Evolutionary conservation across 2,797 vertebrate species (phyloP).

Genomic region (Hyperoplus immaculatus): DNA sequence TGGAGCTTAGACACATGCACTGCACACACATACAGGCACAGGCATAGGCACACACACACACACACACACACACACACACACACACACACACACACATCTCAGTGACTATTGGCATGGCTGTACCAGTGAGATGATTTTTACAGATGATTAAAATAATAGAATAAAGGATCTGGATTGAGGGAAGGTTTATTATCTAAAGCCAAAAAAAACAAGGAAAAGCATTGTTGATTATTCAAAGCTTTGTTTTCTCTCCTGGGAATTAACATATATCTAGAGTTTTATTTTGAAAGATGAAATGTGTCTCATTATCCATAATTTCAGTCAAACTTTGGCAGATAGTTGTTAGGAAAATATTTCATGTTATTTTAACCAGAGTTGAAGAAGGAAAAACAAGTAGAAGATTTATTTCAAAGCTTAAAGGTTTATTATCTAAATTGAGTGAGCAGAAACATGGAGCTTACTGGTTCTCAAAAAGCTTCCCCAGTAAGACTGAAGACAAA

Average conservation of each 20-base stretch:
- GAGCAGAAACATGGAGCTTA: too few relatives aligned
- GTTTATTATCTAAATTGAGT: too few relatives aligned
- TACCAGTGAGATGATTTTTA: slow-evolving; percentile 8
- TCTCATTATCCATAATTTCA: background rate
- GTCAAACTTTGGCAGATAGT: too few relatives aligned
- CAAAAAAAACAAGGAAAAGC: background rate
- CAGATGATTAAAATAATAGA: background rate
- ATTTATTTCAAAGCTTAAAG: too few relatives aligned
- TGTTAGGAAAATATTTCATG: too few relatives aligned
- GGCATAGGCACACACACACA: background rate
- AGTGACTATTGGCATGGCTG: slow-evolving; percentile 1
- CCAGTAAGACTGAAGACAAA: too few relatives aligned
- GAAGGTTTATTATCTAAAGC: background rate
- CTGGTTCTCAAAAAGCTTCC: too few relatives aligned
- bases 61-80: background rate
- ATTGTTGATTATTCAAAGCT: background rate
- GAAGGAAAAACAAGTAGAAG: too few relatives aligned
- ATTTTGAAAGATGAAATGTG: background rate
- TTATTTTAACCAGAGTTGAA: too few relatives aligned
- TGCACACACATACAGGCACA: too few relatives aligned
- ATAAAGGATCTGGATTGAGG: background rate
- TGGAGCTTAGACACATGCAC: background rate
- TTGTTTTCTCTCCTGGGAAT: background rate
- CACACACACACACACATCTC: slow-evolving; percentile 28
- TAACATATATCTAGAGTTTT: background rate